These are phyloP conservation scores for Enteromius paludinosus DNA, from an alignment of 2,797 vertebrate genomes.

Conservation along the genomic window DNA sequence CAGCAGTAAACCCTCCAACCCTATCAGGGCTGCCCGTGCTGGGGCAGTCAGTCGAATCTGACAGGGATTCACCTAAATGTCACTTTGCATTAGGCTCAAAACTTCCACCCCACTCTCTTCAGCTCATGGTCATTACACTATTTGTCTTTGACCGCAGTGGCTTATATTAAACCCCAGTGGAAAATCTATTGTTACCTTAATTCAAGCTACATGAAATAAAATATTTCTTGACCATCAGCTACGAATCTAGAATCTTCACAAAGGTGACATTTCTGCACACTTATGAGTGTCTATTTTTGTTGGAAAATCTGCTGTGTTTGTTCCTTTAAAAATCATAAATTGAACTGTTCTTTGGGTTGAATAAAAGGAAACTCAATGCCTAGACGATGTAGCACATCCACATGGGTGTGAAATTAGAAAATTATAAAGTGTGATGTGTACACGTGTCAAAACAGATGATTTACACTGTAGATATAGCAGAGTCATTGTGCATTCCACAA, in stretches of 20 bases:
- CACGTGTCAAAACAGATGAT: not conserved
- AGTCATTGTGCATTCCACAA: not conserved
- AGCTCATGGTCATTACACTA: not conserved
- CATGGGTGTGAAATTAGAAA: not conserved
- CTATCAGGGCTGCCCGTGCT: not conserved
- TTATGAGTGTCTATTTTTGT: not conserved
- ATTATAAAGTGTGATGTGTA: not conserved
- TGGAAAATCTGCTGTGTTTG: not conserved
- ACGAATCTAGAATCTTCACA: not conserved
- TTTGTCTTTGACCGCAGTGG: not conserved
- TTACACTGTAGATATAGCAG: not conserved
- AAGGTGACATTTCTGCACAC: not conserved
- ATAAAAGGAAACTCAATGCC: constrained; percentile 3
- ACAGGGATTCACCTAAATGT: constrained; percentile 37
- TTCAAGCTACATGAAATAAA: not conserved
- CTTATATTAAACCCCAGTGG: not conserved
- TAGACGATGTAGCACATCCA: constrained; percentile 1
- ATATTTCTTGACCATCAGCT: not conserved
- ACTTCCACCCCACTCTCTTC: not conserved
- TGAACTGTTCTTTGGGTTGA: not conserved
- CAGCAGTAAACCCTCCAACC: constrained; percentile 18
- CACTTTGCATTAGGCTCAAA: constrained; percentile 37
- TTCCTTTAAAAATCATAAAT: not conserved
- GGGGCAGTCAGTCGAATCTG: constrained; percentile 25
- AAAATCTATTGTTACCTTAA: not conserved